phyloP scores from a whole-genome alignment of 92 coral and sea anemone genomes.

The Epizoanthus scotinus region DNA sequence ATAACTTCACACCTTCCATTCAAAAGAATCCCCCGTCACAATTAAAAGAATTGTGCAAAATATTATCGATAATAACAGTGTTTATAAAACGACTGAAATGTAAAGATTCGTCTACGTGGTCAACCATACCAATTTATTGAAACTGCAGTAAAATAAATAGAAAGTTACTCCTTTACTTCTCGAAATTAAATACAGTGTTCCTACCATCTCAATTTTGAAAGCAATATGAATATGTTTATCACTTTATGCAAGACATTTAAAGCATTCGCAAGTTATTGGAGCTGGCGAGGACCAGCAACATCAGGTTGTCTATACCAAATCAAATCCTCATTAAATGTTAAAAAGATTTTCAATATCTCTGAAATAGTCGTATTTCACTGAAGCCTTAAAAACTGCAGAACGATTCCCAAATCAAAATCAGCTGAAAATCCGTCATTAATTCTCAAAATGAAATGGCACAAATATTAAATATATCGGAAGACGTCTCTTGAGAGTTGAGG shows the following conservation, averaged over 20 bases:
- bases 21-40: too few relatives aligned
- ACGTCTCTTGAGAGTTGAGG: not conserved
- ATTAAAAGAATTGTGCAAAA: too few relatives aligned
- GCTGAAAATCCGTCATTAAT: not conserved
- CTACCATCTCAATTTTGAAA: not conserved
- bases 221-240: not conserved
- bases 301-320: not conserved
- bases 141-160: not conserved
- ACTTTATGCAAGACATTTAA: constrained; percentile 9
- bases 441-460: constrained; percentile 11
- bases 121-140: not conserved
- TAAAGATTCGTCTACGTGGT: not conserved
- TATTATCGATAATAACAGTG: too few relatives aligned
- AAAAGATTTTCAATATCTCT: not conserved
- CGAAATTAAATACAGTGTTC: not conserved
- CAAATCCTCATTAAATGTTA: constrained; percentile 31
- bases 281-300: constrained; percentile 22
- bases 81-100: not conserved
- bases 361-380: not conserved
- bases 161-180: not conserved
- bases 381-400: not conserved
- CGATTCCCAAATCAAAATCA: not conserved
- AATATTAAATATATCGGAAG: not conserved
- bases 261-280: constrained; percentile 4
- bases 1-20: too few relatives aligned